Conservation (phyloP, 2,888 invertebrate species). For the Trissonchulus latispiculum region DNA sequence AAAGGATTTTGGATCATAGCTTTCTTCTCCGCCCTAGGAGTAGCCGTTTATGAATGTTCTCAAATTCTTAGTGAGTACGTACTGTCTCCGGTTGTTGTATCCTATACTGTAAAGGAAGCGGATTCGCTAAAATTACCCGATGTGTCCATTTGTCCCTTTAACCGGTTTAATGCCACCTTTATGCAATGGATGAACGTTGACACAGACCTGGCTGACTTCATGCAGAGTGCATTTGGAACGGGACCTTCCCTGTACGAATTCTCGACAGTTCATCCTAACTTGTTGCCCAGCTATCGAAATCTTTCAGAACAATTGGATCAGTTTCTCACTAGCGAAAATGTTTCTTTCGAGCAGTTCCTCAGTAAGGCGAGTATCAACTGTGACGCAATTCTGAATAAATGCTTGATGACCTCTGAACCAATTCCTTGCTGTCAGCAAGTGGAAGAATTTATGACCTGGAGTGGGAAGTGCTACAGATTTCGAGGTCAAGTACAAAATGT, state of each 20-base stretch:
- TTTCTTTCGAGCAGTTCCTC: background rate
- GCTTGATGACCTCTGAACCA: background rate
- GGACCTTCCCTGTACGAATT: background rate
- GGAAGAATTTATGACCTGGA: background rate
- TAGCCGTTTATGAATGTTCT: background rate
- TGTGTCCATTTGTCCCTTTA: background rate
- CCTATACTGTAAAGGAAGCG: background rate
- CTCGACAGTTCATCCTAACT: background rate
- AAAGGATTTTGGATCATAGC: background rate
- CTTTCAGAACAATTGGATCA: background rate
- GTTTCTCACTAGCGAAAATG: background rate
- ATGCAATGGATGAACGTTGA: background rate
- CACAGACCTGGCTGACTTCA: background rate
- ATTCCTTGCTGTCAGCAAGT: background rate
- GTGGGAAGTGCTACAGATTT: background rate
- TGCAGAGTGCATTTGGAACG: background rate
- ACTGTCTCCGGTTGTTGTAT: background rate
- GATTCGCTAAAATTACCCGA: background rate
- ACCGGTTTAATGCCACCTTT: background rate
- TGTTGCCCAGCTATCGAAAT: background rate
- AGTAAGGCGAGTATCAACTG: background rate
- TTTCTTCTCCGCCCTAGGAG: background rate
- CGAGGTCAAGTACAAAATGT: background rate
- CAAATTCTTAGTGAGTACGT: background rate
- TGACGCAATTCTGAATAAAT: background rate